Percentiles rank a stretch among this genome's conserved stretches.
Evolutionary conservation across 2,113 vertebrate species (phyloP).

Genomic region (Electrona antarctica): DNA sequence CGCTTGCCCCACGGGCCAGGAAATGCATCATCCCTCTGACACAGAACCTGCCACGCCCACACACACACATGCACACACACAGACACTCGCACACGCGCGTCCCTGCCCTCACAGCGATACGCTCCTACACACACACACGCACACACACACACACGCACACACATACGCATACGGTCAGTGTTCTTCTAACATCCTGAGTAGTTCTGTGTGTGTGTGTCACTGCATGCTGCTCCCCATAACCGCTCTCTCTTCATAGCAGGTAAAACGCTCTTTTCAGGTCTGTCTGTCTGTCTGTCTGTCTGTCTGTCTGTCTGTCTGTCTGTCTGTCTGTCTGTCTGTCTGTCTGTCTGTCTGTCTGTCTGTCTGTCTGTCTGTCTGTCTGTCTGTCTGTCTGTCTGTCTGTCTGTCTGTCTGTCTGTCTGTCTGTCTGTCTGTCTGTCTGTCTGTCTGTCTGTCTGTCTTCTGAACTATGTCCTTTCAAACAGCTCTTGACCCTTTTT

Average conservation of each 20-base stretch:
- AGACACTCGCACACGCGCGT: not conserved
- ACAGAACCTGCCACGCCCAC: not conserved
- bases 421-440: not conserved
- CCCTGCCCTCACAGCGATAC: not conserved
- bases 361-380: not conserved
- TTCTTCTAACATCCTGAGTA: constrained; percentile 56
- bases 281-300: not conserved
- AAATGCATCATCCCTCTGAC: constrained; percentile 54
- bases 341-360: not conserved
- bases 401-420: not conserved
- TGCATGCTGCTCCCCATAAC: constrained; percentile 25
- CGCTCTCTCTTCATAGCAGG: constrained; percentile 50
- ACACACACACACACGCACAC: constrained; percentile 7
- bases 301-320: not conserved
- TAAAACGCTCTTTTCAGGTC: constrained; percentile 37
- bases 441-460: not conserved
- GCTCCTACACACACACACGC: constrained; percentile 36
- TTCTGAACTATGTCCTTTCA: not conserved
- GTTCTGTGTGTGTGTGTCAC: constrained; percentile 26
- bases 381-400: not conserved
- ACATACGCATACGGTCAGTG: not conserved
- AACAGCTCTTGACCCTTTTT: no score
- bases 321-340: not conserved
- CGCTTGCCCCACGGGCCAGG: constrained; percentile 45
- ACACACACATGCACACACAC: not conserved